A percentile compares a stretch with the other conserved stretches of the same genome.
Evolutionary conservation across 2,113 vertebrate species (phyloP).

Genomic region (Sinocyclocheilus rhinocerous): DNA sequence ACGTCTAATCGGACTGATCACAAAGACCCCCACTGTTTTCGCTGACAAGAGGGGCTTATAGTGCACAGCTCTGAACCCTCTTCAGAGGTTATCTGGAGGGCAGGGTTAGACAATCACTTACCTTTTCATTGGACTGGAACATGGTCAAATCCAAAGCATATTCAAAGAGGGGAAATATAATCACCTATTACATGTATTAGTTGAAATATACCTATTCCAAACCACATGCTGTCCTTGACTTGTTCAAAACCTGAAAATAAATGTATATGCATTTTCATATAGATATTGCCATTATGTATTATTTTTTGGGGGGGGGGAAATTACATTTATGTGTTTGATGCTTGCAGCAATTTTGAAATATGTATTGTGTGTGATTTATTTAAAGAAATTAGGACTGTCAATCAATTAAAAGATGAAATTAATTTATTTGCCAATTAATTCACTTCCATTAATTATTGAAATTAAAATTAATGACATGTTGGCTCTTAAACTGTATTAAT

Average conservation of each 20-base stretch:
- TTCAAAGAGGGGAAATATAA: background rate
- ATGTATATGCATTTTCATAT: too few relatives aligned
- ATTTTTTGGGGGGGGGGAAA: too few relatives aligned
- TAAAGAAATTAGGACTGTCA: too few relatives aligned
- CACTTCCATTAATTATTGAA: background rate
- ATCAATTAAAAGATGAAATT: background rate
- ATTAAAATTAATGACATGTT: background rate
- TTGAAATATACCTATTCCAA: background rate
- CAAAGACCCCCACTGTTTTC: slow-evolving; percentile 43
- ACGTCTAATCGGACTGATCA: slow-evolving; percentile 33
- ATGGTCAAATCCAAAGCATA: background rate
- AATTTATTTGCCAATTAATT: background rate
- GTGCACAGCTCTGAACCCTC: slow-evolving; percentile 23
- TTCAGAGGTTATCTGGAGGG: slow-evolving; percentile 34
- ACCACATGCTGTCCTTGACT: background rate
- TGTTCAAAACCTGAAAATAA: background rate
- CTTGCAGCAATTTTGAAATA: too few relatives aligned
- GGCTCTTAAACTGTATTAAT: background rate
- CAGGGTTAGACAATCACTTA: slow-evolving; percentile 17
- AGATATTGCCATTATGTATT: too few relatives aligned
- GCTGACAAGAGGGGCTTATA: slow-evolving; percentile 28
- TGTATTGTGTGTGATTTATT: too few relatives aligned
- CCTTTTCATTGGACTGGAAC: background rate
- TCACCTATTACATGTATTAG: background rate
- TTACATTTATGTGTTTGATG: too few relatives aligned